Percentiles rank a stretch among this genome's conserved stretches.
Conservation (phyloP, 1,140 invertebrate genomes). For the Conus betulinus region DNA sequence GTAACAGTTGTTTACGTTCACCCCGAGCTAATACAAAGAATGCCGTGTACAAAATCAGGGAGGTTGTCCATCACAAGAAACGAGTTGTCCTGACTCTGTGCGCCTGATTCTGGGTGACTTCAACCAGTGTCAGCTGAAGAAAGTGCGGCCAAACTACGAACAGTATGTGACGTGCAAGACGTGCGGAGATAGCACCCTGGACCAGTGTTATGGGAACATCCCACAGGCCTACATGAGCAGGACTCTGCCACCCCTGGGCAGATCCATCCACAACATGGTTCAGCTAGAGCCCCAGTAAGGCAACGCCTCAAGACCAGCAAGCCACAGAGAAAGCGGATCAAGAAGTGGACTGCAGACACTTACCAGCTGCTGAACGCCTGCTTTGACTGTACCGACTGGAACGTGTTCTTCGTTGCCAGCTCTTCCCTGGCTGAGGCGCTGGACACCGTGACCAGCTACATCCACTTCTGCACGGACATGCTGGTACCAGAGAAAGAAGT, state of each 20-base stretch:
- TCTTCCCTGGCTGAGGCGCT: background rate
- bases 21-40: background rate
- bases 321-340: background rate
- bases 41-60: background rate
- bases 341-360: background rate
- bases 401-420: background rate
- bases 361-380: background rate
- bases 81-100: background rate
- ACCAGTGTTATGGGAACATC: background rate
- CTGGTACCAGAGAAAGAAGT: background rate
- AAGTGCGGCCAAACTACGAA: background rate
- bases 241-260: background rate
- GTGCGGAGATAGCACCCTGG: background rate
- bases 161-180: slow-evolving; percentile 12
- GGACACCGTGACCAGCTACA: background rate
- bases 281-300: background rate
- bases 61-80: background rate
- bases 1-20: background rate
- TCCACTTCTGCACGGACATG: background rate
- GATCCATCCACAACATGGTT: background rate
- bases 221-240: background rate
- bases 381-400: background rate
- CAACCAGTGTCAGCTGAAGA: slow-evolving; percentile 10
- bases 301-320: background rate
- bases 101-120: background rate